These are phyloP conservation scores for Agrilus biguttatus DNA, from an alignment of 2,888 invertebrate genomes.

Conservation along the genomic window DNA sequence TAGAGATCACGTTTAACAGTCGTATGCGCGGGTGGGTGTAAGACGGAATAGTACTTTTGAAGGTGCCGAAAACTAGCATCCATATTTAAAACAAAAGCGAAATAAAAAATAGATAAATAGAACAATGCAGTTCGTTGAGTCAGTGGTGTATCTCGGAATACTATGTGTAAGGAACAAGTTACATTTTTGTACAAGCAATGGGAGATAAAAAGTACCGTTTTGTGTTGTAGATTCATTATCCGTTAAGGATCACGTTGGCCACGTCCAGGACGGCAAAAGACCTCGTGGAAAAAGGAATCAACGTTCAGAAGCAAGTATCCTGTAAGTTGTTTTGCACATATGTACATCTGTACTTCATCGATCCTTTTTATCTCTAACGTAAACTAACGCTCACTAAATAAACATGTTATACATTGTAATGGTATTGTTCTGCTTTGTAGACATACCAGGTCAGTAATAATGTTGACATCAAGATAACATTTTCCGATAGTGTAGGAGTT, in stretches of 20 bases:
- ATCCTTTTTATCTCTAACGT: not conserved
- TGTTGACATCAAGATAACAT: too few relatives aligned
- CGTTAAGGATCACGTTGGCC: constrained; percentile 3
- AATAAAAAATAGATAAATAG: not conserved
- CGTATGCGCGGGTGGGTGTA: too few relatives aligned
- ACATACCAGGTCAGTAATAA: too few relatives aligned
- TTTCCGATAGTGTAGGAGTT: too few relatives aligned
- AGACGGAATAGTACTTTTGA: too few relatives aligned
- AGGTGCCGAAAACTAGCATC: not conserved
- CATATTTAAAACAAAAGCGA: constrained; percentile 2
- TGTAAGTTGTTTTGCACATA: not conserved
- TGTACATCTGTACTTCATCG: not conserved
- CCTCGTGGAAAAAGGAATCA: constrained; percentile 1
- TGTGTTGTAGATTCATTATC: constrained; percentile 5
- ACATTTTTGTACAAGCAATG: not conserved
- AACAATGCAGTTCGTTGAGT: too few relatives aligned
- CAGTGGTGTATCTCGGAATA: too few relatives aligned
- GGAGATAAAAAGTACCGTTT: not conserved
- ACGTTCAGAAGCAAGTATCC: constrained; percentile 1
- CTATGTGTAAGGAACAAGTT: not conserved
- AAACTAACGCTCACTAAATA: too few relatives aligned
- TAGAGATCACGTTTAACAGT: too few relatives aligned
- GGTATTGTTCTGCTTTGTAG: too few relatives aligned
- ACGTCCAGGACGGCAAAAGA: constrained; percentile 2
- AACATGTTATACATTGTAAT: too few relatives aligned